These are phyloP conservation scores for Camelus dromedarius DNA, from an alignment of 2,113 vertebrate species.

Conservation along the genomic window DNA sequence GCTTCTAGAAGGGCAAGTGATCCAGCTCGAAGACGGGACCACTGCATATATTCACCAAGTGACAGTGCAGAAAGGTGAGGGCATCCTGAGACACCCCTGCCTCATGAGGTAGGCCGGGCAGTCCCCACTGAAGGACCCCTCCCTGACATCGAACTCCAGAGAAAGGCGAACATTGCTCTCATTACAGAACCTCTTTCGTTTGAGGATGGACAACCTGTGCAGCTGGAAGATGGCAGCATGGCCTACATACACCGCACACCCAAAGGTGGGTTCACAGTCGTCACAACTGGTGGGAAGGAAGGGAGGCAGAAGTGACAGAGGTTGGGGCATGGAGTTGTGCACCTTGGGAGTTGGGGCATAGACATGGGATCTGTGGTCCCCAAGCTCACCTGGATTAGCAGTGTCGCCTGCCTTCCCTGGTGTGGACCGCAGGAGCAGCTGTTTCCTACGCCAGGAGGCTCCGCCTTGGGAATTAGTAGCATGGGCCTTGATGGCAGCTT, in stretches of 20 bases:
- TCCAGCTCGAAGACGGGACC: slow-evolving; percentile 91
- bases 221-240: slow-evolving; percentile 90
- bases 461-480: not conserved
- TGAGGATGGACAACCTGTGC: slow-evolving; percentile 90
- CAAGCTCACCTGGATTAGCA: not conserved
- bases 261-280: slow-evolving; percentile 85
- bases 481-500: not conserved
- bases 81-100: not conserved
- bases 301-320: not conserved
- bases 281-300: not conserved
- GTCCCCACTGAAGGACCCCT: not conserved
- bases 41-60: slow-evolving; percentile 91
- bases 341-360: not conserved
- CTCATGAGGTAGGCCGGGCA: not conserved
- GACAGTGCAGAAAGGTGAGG: slow-evolving; percentile 90
- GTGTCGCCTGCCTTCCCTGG: not conserved
- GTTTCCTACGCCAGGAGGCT: not conserved
- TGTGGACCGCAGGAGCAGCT: not conserved
- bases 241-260: slow-evolving; percentile 89
- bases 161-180: slow-evolving; percentile 23
- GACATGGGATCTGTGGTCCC: not conserved
- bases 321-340: not conserved
- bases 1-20: slow-evolving; percentile 89
- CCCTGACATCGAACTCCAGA: not conserved
- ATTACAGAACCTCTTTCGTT: slow-evolving; percentile 88